Evolutionary conservation across 1,140 invertebrate genomes (phyloP), one percentile per base, ranked within the genome.

Genomic region (Penaeus chinensis): DNA sequence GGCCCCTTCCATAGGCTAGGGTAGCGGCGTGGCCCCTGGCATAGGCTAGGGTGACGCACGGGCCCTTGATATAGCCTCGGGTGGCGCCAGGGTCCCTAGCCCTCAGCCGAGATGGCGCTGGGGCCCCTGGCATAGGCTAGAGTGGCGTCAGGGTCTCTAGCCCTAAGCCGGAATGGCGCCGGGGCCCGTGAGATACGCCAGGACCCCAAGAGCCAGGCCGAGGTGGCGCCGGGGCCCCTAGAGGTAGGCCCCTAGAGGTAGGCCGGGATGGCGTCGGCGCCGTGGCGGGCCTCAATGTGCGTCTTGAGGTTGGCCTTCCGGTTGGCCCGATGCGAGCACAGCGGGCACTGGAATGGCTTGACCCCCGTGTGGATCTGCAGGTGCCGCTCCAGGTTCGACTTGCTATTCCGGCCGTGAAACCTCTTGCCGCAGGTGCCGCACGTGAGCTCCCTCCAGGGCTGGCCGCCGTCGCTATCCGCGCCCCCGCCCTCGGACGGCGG

Each of bases 341-440:
- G 78, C 24, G 94, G 93, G 91, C 94, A 95, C 84, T 84, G 78
- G 85, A 90, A 91, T 32, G 89, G 90, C 76, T 91, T 90, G 22
- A 88, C 79, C 19, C 91, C 90, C 24, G 87, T 90, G 79, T 92
- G 91, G 47, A 88, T 90, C 37, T 90, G 84, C 80, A 90, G 80
- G 80, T 92, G 91, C 3, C 88, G 89, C 22, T 91, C 90, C 37
- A 92, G 84, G 84, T 90, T 91, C 18, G 91, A 85, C 66, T 89
- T 88, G 66, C 89, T 89, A 71, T 89, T 89, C 47, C 89, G 89
- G 63, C 90, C 90, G 77, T 84, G 83, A 89, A 91, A 91, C 37
- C 81, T 86, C 84, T 91, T 91, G 82, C 80, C 87, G 90, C 91
- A 91, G 47, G 90, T 84, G 37, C 83, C 88, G 86, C 91, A 92